Evolutionary conservation across 2,888 invertebrate species (phyloP), one percentile per base, ranked within the genome.

Genomic region (Hoplodrina ambigua): DNA sequence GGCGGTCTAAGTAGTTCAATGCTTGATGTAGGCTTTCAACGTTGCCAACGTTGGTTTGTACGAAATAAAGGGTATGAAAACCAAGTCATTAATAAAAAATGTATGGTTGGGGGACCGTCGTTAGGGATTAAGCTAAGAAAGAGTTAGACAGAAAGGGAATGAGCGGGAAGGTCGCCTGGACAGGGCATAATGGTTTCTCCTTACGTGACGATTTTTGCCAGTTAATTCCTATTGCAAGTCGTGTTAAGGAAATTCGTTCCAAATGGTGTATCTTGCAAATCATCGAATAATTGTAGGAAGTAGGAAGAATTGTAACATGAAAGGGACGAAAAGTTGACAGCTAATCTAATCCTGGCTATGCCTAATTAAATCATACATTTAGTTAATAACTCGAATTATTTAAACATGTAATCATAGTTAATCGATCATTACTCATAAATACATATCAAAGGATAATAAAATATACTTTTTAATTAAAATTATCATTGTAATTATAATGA

Each of bases 391-490:
- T 73, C 62, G 37, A 78, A 78, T 80, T 69, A 61, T 85, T 78
- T 84, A 74, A 80, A 44, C 72, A 70, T 76, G 8, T 72, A 77
- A 71, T 63, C 69, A 81, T 84, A 80, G 70, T 78, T 74, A 52
- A 71, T 73, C 54, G 54, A 72, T 81, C 81, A 77, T 81, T 78
- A 82, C 71, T 84, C 82, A 84, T 79, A 69, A 54, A 79, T 87
- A 91, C 92, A 93, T 93, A 93, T 93, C 93, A 91, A 85, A 91
- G 74, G 92, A 92, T 92, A 91, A 92, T 92, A 92, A 91, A 81
- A 82, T 86, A 88, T 88, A 88, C 88, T 87, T 88, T 86, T 81
- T 80, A 69, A 75, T 73, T 71, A 73, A 78, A 71, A 71, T 69
- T 83, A 88, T 87, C 87, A 89, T 90, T 87, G 83, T 90, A 91